A percentile compares a stretch with the other conserved stretches of the same genome.
Evolutionary conservation across 1,140 invertebrate genomes (phyloP).

Genomic region (Pantala flavescens): DNA sequence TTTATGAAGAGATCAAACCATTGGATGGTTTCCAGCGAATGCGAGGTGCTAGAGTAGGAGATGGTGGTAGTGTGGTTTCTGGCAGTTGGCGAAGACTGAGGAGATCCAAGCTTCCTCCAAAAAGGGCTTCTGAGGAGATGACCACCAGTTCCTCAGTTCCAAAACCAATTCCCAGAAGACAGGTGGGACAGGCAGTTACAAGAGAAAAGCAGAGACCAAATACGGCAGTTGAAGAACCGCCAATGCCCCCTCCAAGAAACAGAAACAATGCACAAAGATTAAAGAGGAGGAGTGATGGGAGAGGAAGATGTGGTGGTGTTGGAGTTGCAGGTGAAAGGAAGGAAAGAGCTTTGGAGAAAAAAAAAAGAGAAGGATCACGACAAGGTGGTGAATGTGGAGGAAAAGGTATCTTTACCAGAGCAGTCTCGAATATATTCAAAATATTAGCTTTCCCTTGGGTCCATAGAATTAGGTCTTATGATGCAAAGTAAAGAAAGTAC

Average conservation of each 20-base stretch:
- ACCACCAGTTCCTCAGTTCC: background rate
- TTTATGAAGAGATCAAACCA: background rate
- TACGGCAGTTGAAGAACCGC: background rate
- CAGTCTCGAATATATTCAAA: constrained; percentile 3
- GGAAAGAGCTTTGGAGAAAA: background rate
- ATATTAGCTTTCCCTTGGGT: background rate
- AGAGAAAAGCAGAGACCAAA: background rate
- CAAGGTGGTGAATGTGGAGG: background rate
- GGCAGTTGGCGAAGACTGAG: constrained; percentile 24
- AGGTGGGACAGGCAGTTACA: background rate
- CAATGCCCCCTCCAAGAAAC: background rate
- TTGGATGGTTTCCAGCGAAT: background rate
- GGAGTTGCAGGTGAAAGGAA: background rate
- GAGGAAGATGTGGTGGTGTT: background rate
- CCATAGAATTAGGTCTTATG: background rate
- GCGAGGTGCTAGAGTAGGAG: background rate
- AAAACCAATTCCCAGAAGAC: background rate
- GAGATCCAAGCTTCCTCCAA: background rate
- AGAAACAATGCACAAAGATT: background rate
- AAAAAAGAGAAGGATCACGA: background rate
- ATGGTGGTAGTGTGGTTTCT: constrained; percentile 21
- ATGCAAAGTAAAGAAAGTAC: background rate
- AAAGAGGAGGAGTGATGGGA: background rate
- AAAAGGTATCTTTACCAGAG: constrained; percentile 5
- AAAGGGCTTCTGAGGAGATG: background rate